Evolutionary conservation across 2,797 vertebrate species (phyloP).

Genomic region (Mormyrops boulengeri): DNA sequence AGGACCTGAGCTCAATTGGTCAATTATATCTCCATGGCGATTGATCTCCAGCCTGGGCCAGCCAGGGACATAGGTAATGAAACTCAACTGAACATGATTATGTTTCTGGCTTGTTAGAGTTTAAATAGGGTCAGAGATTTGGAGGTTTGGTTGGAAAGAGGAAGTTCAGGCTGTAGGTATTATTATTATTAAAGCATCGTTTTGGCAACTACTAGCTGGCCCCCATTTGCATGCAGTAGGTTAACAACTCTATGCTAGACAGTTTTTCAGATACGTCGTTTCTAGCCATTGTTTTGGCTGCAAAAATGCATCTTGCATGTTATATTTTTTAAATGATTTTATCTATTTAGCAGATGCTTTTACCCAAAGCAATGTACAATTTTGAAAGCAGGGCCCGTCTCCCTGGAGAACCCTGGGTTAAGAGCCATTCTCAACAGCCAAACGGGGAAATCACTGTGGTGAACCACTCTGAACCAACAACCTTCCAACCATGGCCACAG

Average conservation of each 20-base stretch:
- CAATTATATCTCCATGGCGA: neutral
- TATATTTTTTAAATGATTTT: neutral
- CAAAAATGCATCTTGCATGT: neutral
- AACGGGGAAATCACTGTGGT: neutral
- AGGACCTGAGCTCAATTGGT: neutral
- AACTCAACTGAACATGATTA: neutral
- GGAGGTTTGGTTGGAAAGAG: neutral
- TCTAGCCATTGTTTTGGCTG: neutral
- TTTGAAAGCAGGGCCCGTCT: neutral
- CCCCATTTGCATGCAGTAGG: neutral
- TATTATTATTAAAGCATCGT: neutral
- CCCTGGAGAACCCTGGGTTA: neutral
- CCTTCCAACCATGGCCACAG: neutral
- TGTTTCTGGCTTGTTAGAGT: neutral
- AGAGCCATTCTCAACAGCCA: neutral
- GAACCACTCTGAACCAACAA: neutral
- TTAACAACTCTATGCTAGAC: neutral
- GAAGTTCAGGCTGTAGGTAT: neutral
- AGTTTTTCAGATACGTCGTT: neutral
- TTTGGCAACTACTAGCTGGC: neutral
- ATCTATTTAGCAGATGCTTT: neutral
- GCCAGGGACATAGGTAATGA: neutral
- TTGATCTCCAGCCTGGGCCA: neutral
- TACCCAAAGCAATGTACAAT: neutral
- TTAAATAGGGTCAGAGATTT: neutral